Conservation (phyloP, 2,113 vertebrate genomes). For the Trochalopteron elliotii region DNA sequence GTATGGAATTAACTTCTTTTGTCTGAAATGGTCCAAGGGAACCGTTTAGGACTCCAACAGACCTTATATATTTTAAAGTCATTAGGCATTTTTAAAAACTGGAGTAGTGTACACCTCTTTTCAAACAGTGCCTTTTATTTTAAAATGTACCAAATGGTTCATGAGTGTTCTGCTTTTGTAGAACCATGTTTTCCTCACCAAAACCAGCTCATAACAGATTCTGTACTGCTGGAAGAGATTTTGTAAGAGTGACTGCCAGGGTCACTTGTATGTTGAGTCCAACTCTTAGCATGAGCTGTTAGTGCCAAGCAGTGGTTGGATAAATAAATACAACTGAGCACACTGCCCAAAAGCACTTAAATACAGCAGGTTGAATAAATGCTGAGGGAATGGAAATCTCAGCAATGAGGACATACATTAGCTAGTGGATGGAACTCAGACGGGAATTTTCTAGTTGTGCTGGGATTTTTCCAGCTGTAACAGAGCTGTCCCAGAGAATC, state of each 20-base stretch:
- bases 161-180: not conserved
- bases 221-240: not conserved
- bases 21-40: not conserved
- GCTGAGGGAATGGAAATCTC: not conserved
- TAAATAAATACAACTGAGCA: not conserved
- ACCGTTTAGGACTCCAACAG: not conserved
- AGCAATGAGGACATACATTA: not conserved
- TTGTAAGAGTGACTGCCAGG: not conserved
- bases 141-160: not conserved
- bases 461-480: not conserved
- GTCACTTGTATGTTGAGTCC: not conserved
- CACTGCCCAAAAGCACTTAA: not conserved
- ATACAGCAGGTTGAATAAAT: not conserved
- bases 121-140: not conserved
- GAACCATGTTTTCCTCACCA: not conserved
- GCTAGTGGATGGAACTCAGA: not conserved
- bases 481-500: not conserved
- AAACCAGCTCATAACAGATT: not conserved
- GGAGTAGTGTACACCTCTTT: not conserved
- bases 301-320: not conserved
- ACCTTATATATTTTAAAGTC: not conserved
- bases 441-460: not conserved
- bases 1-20: not conserved
- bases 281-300: not conserved
- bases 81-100: not conserved